Evolutionary conservation across 2,797 vertebrate genomes (phyloP).

Genomic region (Cirrhinus molitorella): DNA sequence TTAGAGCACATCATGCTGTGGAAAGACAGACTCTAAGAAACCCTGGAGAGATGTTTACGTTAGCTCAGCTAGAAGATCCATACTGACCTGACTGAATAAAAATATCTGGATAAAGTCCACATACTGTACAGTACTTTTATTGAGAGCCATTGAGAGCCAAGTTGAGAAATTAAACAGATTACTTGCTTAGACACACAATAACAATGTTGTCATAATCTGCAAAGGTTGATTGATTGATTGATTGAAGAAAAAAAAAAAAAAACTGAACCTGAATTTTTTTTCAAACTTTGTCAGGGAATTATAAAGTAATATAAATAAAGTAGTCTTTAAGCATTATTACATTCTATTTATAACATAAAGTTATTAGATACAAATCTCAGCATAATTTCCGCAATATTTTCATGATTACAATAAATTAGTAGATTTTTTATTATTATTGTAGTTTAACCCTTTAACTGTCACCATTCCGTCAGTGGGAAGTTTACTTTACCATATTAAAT

Average conservation of each 20-base stretch:
- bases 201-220: neutral
- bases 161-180: neutral
- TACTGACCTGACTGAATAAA: conserved; percentile 30
- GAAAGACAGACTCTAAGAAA: conserved; percentile 44
- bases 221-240: no score
- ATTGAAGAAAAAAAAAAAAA: no score
- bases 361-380: neutral
- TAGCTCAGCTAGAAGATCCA: conserved; percentile 41
- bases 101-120: conserved; percentile 26
- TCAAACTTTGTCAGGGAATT: no score
- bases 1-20: conserved; percentile 24
- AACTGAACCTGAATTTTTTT: no score
- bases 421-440: no score
- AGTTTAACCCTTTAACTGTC: no score
- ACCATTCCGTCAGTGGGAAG: no score
- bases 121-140: conserved; percentile 33
- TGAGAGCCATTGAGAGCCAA: conserved; percentile 36
- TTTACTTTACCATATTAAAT: no score
- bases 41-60: conserved; percentile 50
- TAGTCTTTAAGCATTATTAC: neutral
- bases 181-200: conserved; percentile 32
- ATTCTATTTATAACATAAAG: neutral
- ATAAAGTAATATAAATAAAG: neutral
- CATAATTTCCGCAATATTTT: no score
- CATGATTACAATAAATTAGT: no score